Conservation (phyloP, 1,140 invertebrate species). For the Scaptomyza graminum region DNA sequence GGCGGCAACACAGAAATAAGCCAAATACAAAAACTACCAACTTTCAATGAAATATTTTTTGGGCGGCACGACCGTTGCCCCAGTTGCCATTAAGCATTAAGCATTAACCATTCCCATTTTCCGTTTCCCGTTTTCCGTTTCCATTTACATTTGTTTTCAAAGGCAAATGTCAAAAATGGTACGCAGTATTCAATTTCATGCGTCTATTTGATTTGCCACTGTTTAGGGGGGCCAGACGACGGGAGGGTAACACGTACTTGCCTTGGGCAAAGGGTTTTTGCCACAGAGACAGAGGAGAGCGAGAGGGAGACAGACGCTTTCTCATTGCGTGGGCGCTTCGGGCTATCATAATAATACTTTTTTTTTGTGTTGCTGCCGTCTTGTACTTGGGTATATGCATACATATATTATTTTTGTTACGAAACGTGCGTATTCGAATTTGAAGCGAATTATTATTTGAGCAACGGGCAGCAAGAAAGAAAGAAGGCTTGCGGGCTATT, state of each 20-base stretch:
- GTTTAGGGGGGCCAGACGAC: not conserved
- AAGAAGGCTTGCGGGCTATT: slow-evolving; percentile 26
- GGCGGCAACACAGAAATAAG: slow-evolving; percentile 67
- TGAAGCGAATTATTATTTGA: slow-evolving; percentile 77
- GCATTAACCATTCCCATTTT: slow-evolving; percentile 24
- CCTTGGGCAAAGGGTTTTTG: slow-evolving; percentile 51
- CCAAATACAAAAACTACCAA: slow-evolving; percentile 36
- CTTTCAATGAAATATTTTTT: slow-evolving; percentile 12
- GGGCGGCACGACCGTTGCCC: slow-evolving; percentile 19
- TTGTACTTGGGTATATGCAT: slow-evolving; percentile 7
- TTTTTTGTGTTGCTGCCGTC: slow-evolving; percentile 30
- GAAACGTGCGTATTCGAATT: slow-evolving; percentile 79
- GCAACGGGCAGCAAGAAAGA: slow-evolving; percentile 13
- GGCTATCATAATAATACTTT: slow-evolving; percentile 39
- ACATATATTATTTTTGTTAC: slow-evolving; percentile 52
- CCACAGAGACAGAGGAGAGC: slow-evolving; percentile 2
- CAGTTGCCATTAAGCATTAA: slow-evolving; percentile 15
- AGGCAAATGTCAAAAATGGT: slow-evolving; percentile 59
- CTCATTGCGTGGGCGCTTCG: slow-evolving; percentile 34
- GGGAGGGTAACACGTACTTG: slow-evolving; percentile 37
- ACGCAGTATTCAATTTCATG: slow-evolving; percentile 73
- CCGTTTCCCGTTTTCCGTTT: slow-evolving; percentile 31
- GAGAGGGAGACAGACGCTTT: slow-evolving; percentile 13
- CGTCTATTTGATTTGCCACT: slow-evolving; percentile 64
- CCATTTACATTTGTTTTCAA: slow-evolving; percentile 47